phyloP scores from a whole-genome alignment of 2,888 invertebrate genomes.

The Oegoconia quadripuncta region DNA sequence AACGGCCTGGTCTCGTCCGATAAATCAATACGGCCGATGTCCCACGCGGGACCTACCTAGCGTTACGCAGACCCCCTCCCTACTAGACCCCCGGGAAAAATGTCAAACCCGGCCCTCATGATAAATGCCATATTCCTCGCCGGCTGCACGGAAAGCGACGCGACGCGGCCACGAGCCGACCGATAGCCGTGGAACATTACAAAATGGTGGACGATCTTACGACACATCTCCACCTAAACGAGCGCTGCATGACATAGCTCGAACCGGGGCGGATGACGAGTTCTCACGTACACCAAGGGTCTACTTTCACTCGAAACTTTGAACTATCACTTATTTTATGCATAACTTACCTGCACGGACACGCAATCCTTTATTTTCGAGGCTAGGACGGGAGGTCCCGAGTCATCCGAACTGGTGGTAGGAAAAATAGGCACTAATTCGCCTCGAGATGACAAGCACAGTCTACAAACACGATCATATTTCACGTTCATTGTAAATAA shows the following conservation, averaged over 20 bases:
- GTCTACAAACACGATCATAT: conserved; percentile 80
- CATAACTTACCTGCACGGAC: conserved; percentile 81
- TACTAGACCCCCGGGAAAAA: conserved; percentile 69
- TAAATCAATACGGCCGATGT: conserved; percentile 73
- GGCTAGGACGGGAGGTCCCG: conserved; percentile 76
- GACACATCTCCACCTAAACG: conserved; percentile 78
- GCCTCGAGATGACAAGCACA: conserved; percentile 81
- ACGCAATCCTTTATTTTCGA: conserved; percentile 83
- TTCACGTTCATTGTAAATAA: conserved; percentile 77
- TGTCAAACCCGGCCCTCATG: conserved; percentile 69
- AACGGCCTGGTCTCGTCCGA: conserved; percentile 71
- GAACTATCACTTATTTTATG: conserved; percentile 50
- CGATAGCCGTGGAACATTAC: conserved; percentile 76
- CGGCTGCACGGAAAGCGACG: conserved; percentile 74
- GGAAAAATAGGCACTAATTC: conserved; percentile 81
- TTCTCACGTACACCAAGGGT: conserved; percentile 71
- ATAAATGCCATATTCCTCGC: conserved; percentile 63
- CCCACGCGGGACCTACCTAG: conserved; percentile 58
- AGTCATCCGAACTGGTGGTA: conserved; percentile 75
- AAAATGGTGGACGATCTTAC: conserved; percentile 81
- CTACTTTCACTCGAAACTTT: conserved; percentile 75
- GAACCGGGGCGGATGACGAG: conserved; percentile 76
- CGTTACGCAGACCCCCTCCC: conserved; percentile 65
- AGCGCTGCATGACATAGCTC: conserved; percentile 73
- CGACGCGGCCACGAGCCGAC: conserved; percentile 71